Conservation (phyloP, 2,113 vertebrate species). For the Nothocercus nigrocapillus region DNA sequence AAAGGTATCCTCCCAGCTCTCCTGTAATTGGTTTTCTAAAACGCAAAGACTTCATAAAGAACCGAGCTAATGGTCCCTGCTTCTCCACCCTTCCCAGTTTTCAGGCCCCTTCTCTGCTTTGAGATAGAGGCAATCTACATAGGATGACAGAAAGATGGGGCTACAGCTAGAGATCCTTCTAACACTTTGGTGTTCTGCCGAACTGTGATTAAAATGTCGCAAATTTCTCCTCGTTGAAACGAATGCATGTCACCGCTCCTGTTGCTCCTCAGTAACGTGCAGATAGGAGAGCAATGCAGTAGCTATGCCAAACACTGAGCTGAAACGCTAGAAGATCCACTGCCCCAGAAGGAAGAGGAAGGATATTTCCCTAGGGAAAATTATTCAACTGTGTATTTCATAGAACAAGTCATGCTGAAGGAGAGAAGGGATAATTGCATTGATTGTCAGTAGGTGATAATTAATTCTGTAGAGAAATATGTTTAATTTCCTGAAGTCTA, state of each 20-base stretch:
- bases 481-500: slow-evolving; percentile 59
- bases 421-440: slow-evolving; percentile 69
- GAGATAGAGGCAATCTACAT: neutral
- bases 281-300: neutral
- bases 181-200: neutral
- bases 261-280: neutral
- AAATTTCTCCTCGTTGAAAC: neutral
- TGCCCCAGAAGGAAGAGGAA: slow-evolving; percentile 50
- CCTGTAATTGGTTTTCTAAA: neutral
- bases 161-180: neutral
- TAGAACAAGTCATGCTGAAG: slow-evolving; percentile 53
- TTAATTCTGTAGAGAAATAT: slow-evolving; percentile 66
- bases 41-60: neutral
- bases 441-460: slow-evolving; percentile 67
- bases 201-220: neutral
- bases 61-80: neutral
- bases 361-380: slow-evolving; percentile 65
- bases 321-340: slow-evolving; percentile 50
- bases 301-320: slow-evolving; percentile 42
- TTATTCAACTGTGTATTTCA: slow-evolving; percentile 51
- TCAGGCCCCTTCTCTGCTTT: neutral
- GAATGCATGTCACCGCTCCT: neutral
- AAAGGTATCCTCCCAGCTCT: neutral
- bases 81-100: neutral
- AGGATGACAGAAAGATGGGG: neutral